phyloP scores from a whole-genome alignment of 2,888 invertebrate species.

The Celastrina argiolus region DNA sequence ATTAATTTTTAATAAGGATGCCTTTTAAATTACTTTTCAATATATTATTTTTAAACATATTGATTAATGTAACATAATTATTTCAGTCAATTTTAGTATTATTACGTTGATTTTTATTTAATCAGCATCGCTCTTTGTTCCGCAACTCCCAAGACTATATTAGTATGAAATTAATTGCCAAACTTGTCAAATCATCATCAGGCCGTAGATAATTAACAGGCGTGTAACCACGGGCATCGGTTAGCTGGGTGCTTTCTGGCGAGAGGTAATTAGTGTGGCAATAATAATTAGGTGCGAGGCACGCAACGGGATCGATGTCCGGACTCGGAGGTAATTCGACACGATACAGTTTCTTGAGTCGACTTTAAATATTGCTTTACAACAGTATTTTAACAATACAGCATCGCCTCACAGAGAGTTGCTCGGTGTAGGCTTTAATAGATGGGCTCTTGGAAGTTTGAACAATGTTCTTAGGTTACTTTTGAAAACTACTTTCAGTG shows the following conservation, averaged over 20 bases:
- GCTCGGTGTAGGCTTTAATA: no score
- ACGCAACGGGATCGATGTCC: slow-evolving; percentile 56
- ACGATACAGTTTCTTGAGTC: neutral
- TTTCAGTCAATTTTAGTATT: no score
- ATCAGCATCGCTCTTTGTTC: neutral
- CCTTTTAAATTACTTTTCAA: neutral
- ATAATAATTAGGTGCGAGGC: slow-evolving; percentile 55
- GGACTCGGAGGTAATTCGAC: slow-evolving; percentile 21
- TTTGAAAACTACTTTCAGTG: no score
- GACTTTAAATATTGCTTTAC: neutral
- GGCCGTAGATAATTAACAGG: slow-evolving; percentile 6
- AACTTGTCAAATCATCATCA: slow-evolving; percentile 3
- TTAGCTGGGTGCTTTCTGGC: slow-evolving; percentile 34
- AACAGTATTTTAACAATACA: neutral
- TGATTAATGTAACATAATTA: no score
- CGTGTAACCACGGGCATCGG: slow-evolving; percentile 8
- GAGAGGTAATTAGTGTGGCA: slow-evolving; percentile 53
- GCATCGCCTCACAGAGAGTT: no score
- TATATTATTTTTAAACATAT: no score
- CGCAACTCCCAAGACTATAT: neutral
- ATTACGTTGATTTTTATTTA: slow-evolving; percentile 2
- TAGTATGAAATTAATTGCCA: neutral
- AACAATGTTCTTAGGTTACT: no score
- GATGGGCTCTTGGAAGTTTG: no score
- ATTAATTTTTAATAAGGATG: neutral